Conservation (phyloP, 2,888 invertebrate species). For the Incurvaria masculella region DNA sequence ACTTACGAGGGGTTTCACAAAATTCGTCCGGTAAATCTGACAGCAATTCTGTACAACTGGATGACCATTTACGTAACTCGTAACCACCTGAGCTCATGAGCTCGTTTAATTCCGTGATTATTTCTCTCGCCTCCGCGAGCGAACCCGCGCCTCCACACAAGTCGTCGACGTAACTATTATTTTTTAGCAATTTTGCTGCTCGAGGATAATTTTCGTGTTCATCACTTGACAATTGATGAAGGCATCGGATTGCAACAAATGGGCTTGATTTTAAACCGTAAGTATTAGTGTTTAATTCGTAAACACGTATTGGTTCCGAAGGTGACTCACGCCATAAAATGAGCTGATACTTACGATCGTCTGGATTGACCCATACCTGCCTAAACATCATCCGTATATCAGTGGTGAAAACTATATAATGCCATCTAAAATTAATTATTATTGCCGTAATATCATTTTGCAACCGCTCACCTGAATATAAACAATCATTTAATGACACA, state of each 20-base stretch:
- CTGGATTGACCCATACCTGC: not conserved
- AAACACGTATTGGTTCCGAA: not conserved
- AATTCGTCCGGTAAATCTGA: not conserved
- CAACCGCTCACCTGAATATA: too few species aligned
- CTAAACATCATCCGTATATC: constrained; percentile 10
- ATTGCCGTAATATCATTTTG: too few species aligned
- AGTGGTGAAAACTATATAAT: constrained; percentile 5
- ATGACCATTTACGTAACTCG: constrained; percentile 2
- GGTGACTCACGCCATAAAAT: constrained; percentile 5
- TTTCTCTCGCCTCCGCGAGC: not conserved
- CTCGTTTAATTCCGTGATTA: not conserved
- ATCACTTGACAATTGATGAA: constrained; percentile 1
- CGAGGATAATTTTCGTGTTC: not conserved
- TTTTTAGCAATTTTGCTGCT: not conserved
- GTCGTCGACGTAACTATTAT: not conserved
- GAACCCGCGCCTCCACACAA: not conserved
- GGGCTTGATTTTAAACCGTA: constrained; percentile 2
- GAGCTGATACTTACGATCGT: constrained; percentile 4
- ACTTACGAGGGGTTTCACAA: not conserved
- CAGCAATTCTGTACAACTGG: not conserved
- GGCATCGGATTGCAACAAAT: not conserved
- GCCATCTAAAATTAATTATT: too few species aligned
- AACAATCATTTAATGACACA: too few species aligned
- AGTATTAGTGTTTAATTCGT: constrained; percentile 1
- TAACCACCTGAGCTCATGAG: not conserved